Percentiles rank a stretch among this genome's conserved stretches.
These are phyloP conservation scores for Acanthopleura granulata DNA, from an alignment of 2,888 invertebrate genomes.

Conservation along the genomic window DNA sequence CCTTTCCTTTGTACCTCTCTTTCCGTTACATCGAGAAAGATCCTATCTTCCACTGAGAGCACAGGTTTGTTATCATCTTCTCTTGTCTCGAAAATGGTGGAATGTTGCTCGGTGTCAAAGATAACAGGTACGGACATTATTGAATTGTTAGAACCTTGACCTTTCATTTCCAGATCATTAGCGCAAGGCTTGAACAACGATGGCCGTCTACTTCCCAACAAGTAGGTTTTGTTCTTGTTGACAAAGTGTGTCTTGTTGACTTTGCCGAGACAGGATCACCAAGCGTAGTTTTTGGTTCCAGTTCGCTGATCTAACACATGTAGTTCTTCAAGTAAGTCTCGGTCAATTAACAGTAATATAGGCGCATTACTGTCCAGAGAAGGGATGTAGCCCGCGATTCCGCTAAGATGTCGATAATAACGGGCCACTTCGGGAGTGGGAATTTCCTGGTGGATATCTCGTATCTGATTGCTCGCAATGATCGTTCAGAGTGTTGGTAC, in stretches of 20 bases:
- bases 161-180: neutral
- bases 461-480: too few relatives aligned
- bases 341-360: too few relatives aligned
- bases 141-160: neutral
- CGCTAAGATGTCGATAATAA: too few relatives aligned
- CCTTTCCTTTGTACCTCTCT: too few relatives aligned
- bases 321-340: too few relatives aligned
- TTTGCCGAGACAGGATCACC: neutral
- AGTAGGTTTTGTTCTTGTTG: neutral
- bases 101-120: too few relatives aligned
- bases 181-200: neutral
- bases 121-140: neutral
- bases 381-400: too few relatives aligned
- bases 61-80: neutral
- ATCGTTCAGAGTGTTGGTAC: too few relatives aligned
- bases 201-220: neutral
- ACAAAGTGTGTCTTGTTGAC: neutral
- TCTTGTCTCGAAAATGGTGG: neutral
- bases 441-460: too few relatives aligned
- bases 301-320: too few relatives aligned
- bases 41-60: neutral
- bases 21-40: neutral
- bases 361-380: too few relatives aligned
- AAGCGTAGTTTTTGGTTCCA: neutral
- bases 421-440: too few relatives aligned